Evolutionary conservation across 2,113 vertebrate species (phyloP).

Genomic region (Acinonyx jubatus): DNA sequence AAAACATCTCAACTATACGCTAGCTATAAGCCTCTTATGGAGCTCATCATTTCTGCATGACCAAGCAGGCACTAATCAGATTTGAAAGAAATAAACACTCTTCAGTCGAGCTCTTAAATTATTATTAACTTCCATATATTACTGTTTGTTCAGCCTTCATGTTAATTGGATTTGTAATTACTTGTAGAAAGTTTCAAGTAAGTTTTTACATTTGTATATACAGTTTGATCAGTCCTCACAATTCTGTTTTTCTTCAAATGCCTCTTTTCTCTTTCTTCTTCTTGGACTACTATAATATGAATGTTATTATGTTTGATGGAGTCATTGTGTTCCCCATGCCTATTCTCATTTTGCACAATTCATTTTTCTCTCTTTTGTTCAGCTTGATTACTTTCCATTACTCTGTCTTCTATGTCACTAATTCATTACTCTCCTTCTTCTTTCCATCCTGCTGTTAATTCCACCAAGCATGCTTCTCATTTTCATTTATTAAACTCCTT

Average conservation of each 20-base stretch:
- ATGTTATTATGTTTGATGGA: too few relatives aligned
- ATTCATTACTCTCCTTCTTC: too few relatives aligned
- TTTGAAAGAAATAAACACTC: constrained; percentile 24
- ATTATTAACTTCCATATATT: neutral
- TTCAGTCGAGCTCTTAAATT: constrained; percentile 17
- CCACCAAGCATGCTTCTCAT: too few relatives aligned
- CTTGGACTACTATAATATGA: too few relatives aligned
- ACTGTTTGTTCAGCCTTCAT: neutral
- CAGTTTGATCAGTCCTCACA: neutral
- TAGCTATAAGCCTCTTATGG: neutral
- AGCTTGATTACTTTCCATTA: too few relatives aligned
- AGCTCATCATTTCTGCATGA: constrained; percentile 25
- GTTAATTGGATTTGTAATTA: neutral
- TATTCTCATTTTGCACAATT: too few relatives aligned
- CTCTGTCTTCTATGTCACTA: too few relatives aligned
- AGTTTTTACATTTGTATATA: neutral
- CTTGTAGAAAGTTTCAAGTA: neutral
- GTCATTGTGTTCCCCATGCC: too few relatives aligned
- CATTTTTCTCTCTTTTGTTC: too few relatives aligned
- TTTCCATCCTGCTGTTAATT: too few relatives aligned
- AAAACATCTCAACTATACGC: neutral
- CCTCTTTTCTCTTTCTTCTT: too few relatives aligned
- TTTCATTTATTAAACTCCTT: too few relatives aligned
- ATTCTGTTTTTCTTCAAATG: neutral
- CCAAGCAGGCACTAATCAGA: neutral